phyloP scores from a whole-genome alignment of 2,797 vertebrate genomes.

The Malacoraja senta region DNA sequence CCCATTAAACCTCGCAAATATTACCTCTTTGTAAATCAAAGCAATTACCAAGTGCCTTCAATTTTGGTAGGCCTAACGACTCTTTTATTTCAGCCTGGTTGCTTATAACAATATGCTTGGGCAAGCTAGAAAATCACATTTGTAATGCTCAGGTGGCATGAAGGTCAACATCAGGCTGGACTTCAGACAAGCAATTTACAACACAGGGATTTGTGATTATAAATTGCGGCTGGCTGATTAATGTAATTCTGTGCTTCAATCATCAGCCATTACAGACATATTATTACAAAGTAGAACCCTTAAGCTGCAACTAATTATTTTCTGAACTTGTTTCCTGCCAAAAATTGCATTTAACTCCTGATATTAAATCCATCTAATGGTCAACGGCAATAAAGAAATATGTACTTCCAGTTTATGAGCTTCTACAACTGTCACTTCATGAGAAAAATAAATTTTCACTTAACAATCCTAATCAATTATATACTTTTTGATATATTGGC shows the following conservation, averaged over 20 bases:
- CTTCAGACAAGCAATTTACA: not conserved
- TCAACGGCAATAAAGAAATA: not conserved
- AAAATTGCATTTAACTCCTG: slow-evolving; percentile 2
- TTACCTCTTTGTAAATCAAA: not conserved
- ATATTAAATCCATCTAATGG: not conserved
- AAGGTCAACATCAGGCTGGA: slow-evolving; percentile 4
- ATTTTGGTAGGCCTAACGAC: not conserved
- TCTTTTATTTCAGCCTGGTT: not conserved
- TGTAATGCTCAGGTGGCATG: not conserved
- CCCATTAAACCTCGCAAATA: not conserved
- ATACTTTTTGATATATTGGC: not conserved
- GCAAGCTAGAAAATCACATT: not conserved
- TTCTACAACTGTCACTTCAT: not conserved
- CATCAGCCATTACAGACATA: not conserved
- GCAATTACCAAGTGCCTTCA: not conserved
- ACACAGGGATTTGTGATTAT: not conserved
- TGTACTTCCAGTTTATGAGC: not conserved
- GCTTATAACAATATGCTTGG: not conserved
- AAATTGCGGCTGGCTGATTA: not conserved
- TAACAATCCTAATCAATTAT: not conserved
- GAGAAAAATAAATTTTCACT: not conserved
- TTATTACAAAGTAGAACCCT: not conserved
- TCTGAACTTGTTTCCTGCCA: not conserved
- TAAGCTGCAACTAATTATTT: slow-evolving; percentile 3
- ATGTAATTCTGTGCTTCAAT: not conserved